Base-by-base conservation (phyloP, 2,888 invertebrate species). In the Eupithecia pulchellata region DNA sequence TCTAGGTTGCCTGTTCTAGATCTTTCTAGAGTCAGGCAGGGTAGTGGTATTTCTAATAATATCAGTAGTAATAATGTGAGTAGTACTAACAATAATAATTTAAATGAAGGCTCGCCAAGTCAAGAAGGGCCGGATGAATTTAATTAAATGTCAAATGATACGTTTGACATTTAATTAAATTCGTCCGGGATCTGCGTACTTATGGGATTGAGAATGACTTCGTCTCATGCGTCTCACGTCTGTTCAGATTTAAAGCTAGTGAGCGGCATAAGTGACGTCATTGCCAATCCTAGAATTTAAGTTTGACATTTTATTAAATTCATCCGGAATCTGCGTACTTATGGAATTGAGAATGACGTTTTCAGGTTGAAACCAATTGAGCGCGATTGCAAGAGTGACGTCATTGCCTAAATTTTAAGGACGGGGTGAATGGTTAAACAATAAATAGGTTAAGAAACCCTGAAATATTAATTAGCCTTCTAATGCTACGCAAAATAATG, bases 1-100 rank as follows among this genome's bases (percentile, higher is more conserved):
- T n/a, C 61, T 13, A 76, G 91, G 20, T 77, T 92, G 63, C 92
- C 91, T 0, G 86, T 89, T 66, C 69, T 89, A 65, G 91, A 92
- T 68, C 69, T 89, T 1, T 85, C 89, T 27, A 86, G 91, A 70
- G 82, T 87, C 14, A 32, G 61, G 47, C 82, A 75, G 32, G 61
- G 83, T 0, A 72, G 71, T 62, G 64, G 11, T 64, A 58, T 42
- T 55, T 36, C 27, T 42, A 57, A 20, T 63, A 68, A 11, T 30
- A 36, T 11, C 47, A 47, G 20, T 30, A 58, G n/a, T n/a, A 58
- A 9, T 57, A 57, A 17, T n/a, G n/a, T n/a, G 0, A 60, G 11
- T 20, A 32, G 11, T 0, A 58, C 5, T 4, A 9, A 2, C 17
- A 63, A 39, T 39, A 62, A 42, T 64, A 52, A 32, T 25, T 60